Evolutionary conservation across 2,113 vertebrate species (phyloP), one percentile per base, ranked within the genome.

Genomic region (Sylvilagus bachmani): DNA sequence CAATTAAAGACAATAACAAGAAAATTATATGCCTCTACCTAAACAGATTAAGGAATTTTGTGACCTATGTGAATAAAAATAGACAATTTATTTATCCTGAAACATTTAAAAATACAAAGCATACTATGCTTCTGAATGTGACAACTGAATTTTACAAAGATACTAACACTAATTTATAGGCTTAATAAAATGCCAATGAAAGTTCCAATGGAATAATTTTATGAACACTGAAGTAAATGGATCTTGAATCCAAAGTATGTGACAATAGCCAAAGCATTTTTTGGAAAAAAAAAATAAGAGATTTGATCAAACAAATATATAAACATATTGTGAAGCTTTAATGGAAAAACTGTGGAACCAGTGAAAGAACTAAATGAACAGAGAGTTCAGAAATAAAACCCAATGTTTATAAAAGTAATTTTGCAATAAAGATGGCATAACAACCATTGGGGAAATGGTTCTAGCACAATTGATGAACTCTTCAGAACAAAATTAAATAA

Each of bases 111-210:
- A 85, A 90, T 71, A 25, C 24, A 93, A 94, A 94, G 90, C 27
- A 91, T n/a, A 79, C 3, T 44, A 77, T 62, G 24, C 10, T 93
- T 78, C 44, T 92, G 51, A 84, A 51, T 55, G 86, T 77, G 36
- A 92, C 81, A 66, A 53, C 12, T 86, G 38, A 91, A 79, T 74
- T 91, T 38, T 92, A 0, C 44, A 91, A 92, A 93, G 44, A 95
- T 36, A 82, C 12, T n/a, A 33, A 91, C 84, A 93, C 13, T 79
- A 90, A 87, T 81, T 91, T 73, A 95, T 49, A 93, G 29, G 11
- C 83, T 94, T 94, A 96, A 86, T 91, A 67, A 92, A 82, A 86
- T 93, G 66, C 19, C 25, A 78, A 8, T 71, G 33, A 75, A 88
- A 75, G 62, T 31, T 62, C 10, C 24, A 89, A 17, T 62, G 31